Evolutionary conservation across 2,888 invertebrate species (phyloP), one percentile per base, ranked within the genome.

Genomic region (Volucella bombylans): DNA sequence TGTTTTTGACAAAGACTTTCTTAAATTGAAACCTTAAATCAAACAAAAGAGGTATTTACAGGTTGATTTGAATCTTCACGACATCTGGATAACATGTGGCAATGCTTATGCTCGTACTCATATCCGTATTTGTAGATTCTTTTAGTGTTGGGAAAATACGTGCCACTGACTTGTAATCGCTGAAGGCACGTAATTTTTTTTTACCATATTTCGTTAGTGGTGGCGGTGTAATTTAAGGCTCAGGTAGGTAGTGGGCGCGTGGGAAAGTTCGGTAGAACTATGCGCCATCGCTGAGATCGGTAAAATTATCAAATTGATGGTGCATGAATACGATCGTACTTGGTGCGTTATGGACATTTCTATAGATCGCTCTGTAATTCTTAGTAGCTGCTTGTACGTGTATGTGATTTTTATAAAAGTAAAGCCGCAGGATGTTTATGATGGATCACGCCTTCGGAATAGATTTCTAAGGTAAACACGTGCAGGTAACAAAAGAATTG

Each of bases 81-180:
- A 83, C 83, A 83, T 83, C 83, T 83, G 83, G 74, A 76, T 18
- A 83, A 83, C 83, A 83, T 80, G 82, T 82, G 82, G 54, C 57
- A 31, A 31, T 6, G 31, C 31, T 31, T 31, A 31, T 31, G 31
- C 31, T 2, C 31, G 31, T 31, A 31, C 31, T 31, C 31, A 31
- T 59, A 15, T 59, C 69, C 80, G 65, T 83, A 80, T 76, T 83
- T 76, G 74, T 83, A 76, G 74, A 83, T 83, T 83, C 67, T 62
- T 80, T 83, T 74, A 80, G 80, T 80, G 83, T 80, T 83, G 83
- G 80, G 83, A 83, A 83, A 83, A 83, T 80, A 83, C 83, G 83
- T 83, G 83, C 83, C 83, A 83, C 72, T 69, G 83, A 80, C 74
- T 61, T 74, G 83, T 74, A 80, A 80, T 83, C 74, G 80, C 69